Evolutionary conservation across 2,888 invertebrate genomes (phyloP).

Genomic region (Endomychus coccineus): DNA sequence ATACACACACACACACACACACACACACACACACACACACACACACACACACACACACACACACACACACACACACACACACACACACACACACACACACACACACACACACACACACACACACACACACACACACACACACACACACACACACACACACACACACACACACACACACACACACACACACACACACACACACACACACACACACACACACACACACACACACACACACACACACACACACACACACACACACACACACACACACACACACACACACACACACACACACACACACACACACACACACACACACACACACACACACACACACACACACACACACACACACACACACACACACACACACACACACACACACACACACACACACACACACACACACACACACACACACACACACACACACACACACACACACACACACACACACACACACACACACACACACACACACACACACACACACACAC

Average conservation of each 20-base stretch:
- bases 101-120: constrained; percentile 1
- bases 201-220: constrained; percentile 1
- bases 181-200: constrained; percentile 1
- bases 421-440: constrained; percentile 1
- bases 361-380: constrained; percentile 1
- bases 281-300: constrained; percentile 1
- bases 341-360: constrained; percentile 1
- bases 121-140: constrained; percentile 1
- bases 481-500: no score
- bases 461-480: constrained; percentile 1
- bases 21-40: constrained; percentile 1
- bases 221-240: constrained; percentile 1
- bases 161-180: constrained; percentile 1
- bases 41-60: constrained; percentile 1
- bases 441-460: constrained; percentile 1
- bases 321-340: constrained; percentile 1
- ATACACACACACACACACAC: constrained; percentile 1
- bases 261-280: constrained; percentile 1
- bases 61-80: constrained; percentile 1
- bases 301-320: constrained; percentile 1
- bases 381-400: constrained; percentile 1
- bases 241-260: constrained; percentile 1
- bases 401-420: constrained; percentile 1
- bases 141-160: constrained; percentile 1
- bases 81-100: constrained; percentile 1